Conservation (phyloP, 1,140 invertebrate genomes). For the Ladona fulva region DNA sequence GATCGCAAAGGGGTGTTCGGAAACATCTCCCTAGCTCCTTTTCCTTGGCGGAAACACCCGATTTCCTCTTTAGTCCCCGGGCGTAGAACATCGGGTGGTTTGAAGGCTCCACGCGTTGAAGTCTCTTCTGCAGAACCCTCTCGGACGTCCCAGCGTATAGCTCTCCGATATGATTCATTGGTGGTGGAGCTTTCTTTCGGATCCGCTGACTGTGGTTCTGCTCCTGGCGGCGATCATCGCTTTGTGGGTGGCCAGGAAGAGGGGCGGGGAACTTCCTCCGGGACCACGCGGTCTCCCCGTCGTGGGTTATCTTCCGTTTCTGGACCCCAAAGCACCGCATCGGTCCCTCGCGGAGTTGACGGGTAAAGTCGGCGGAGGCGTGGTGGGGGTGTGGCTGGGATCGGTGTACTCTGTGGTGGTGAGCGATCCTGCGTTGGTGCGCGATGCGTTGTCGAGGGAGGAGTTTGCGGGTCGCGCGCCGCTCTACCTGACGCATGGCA, state of each 20-base stretch:
- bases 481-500: conserved; percentile 70
- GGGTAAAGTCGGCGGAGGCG: conserved; percentile 43
- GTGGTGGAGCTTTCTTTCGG: background rate
- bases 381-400: conserved; percentile 49
- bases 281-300: conserved; percentile 68
- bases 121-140: no score
- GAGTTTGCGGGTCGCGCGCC: conserved; percentile 62
- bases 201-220: background rate
- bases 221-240: background rate
- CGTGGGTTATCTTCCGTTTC: conserved; percentile 64
- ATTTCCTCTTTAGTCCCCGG: no score
- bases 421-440: conserved; percentile 57
- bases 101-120: no score
- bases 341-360: conserved; percentile 53
- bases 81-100: no score
- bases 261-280: conserved; percentile 44
- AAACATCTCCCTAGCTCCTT: no score
- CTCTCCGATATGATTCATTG: background rate
- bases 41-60: no score
- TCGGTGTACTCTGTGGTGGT: conserved; percentile 61
- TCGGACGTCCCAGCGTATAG: no score
- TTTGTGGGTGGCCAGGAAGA: background rate
- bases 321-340: conserved; percentile 57
- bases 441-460: conserved; percentile 58
- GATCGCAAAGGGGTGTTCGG: no score